These are phyloP conservation scores for Spisula solida DNA, from an alignment of 2,888 invertebrate genomes.

Conservation along the genomic window DNA sequence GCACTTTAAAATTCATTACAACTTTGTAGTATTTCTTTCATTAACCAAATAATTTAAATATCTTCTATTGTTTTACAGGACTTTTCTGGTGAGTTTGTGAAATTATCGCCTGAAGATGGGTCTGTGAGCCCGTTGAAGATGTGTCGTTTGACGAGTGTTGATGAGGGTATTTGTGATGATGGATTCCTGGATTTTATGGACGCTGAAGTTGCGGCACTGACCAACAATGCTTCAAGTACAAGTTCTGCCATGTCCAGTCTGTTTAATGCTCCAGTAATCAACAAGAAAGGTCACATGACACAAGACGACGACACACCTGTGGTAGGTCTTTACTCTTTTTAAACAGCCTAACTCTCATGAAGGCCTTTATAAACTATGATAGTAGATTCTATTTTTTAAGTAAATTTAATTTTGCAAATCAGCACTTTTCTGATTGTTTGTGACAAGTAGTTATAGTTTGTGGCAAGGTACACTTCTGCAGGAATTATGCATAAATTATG, in stretches of 20 bases:
- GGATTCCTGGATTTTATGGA: conserved; percentile 82
- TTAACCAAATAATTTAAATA: neutral
- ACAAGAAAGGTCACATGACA: conserved; percentile 54
- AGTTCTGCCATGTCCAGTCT: conserved; percentile 74
- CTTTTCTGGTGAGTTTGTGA: conserved; percentile 73
- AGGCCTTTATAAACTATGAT: neutral
- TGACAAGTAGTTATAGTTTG: too few relatives aligned
- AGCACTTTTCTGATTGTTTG: too few relatives aligned
- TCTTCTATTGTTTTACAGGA: conserved; percentile 64
- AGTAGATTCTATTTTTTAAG: too few relatives aligned
- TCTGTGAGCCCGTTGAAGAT: conserved; percentile 75
- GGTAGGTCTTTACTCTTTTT: conserved; percentile 56
- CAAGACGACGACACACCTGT: conserved; percentile 73
- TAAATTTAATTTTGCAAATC: too few relatives aligned
- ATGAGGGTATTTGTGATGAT: conserved; percentile 82
- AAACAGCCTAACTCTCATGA: too few relatives aligned
- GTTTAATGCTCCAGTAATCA: conserved; percentile 79
- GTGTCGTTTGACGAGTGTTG: conserved; percentile 73
- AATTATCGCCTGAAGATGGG: conserved; percentile 51
- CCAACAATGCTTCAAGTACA: conserved; percentile 48
- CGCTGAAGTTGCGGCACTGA: conserved; percentile 61
- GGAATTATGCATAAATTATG: too few relatives aligned
- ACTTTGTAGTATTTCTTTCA: neutral
- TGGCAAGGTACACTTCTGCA: too few relatives aligned
- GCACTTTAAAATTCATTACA: neutral